A percentile compares a stretch with the other conserved stretches of the same genome.
These are phyloP conservation scores for Cephus pygmeus DNA, from an alignment of 2,888 invertebrate species.

Conservation along the genomic window DNA sequence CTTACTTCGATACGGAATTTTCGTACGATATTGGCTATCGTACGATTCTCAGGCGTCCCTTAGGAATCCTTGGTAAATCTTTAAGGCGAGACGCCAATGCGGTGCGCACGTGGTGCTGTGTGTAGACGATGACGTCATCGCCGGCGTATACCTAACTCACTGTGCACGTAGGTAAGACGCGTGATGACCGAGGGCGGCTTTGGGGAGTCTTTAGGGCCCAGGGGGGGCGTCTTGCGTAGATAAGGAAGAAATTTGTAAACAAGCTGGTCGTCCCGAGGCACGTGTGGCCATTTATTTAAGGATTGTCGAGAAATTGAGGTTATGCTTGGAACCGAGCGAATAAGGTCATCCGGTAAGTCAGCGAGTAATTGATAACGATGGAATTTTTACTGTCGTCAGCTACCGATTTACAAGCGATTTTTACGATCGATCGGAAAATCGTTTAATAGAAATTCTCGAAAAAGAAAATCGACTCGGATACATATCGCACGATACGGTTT, in stretches of 20 bases:
- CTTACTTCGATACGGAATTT: background rate
- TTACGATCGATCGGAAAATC: background rate
- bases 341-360: background rate
- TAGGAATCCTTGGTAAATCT: background rate
- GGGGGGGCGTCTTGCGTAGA: background rate
- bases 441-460: background rate
- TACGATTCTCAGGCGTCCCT: background rate
- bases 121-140: constrained; percentile 27
- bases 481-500: too few species aligned
- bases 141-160: constrained; percentile 31
- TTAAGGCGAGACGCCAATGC: constrained; percentile 15
- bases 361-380: background rate
- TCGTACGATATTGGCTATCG: background rate
- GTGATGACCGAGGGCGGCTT: background rate
- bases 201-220: constrained; percentile 7
- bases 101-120: constrained; percentile 19
- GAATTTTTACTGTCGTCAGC: background rate
- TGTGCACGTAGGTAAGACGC: constrained; percentile 29
- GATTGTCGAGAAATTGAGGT: background rate
- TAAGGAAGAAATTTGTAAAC: background rate
- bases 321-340: background rate
- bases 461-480: background rate
- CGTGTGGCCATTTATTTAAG: background rate
- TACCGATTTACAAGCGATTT: background rate
- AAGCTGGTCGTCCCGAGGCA: background rate